phyloP scores from a whole-genome alignment of 2,113 vertebrate genomes.

The Aegotheles bennettii region DNA sequence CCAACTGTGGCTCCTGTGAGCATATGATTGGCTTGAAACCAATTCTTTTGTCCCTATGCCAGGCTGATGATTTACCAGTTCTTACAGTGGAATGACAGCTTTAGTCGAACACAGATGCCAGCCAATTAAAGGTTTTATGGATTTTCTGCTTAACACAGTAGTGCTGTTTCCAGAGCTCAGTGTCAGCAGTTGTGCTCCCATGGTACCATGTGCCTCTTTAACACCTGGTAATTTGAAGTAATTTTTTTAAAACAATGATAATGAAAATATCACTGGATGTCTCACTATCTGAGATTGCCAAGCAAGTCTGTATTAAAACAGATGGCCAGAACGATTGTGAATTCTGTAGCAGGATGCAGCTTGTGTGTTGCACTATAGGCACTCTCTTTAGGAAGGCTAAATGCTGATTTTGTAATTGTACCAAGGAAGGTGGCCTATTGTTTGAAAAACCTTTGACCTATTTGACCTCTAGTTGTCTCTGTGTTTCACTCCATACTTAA shows the following conservation, averaged over 20 bases:
- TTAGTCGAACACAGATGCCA: not conserved
- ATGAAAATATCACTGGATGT: not conserved
- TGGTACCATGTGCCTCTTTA: not conserved
- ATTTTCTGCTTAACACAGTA: not conserved
- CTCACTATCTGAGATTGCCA: not conserved
- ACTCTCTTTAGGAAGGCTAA: not conserved
- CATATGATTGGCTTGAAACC: not conserved
- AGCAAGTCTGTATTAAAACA: not conserved
- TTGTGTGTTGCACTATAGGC: not conserved
- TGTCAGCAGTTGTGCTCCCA: not conserved
- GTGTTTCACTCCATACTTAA: not conserved
- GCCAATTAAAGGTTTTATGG: not conserved
- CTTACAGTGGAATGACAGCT: not conserved
- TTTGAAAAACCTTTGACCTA: not conserved
- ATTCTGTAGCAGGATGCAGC: not conserved
- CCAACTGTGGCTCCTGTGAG: not conserved
- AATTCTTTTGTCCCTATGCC: not conserved
- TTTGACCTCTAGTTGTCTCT: not conserved
- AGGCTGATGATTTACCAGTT: not conserved
- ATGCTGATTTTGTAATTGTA: not conserved
- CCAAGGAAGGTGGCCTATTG: not conserved
- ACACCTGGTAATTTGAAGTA: not conserved
- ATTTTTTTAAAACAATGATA: not conserved
- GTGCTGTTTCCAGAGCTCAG: not conserved
- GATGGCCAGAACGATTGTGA: not conserved